Evolutionary conservation across 2,797 vertebrate species (phyloP), one percentile per base, ranked within the genome.

Genomic region (Mastacembelus armatus): DNA sequence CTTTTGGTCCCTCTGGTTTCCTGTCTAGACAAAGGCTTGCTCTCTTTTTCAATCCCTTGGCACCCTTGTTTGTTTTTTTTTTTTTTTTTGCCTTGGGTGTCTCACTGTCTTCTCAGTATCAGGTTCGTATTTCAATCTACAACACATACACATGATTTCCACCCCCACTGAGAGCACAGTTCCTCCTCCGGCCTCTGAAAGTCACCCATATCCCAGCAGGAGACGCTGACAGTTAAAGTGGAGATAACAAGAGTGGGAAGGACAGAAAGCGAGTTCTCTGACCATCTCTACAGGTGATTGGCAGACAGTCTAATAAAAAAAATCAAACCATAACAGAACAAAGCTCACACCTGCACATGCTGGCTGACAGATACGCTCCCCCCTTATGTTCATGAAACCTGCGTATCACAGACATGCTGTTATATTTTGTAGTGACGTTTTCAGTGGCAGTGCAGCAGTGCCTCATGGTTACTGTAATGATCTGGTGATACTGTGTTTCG

Each of bases 141-240:
- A 32, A 51, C 43, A 7, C 45, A 52, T 48, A 33, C 21, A 24
- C 30, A 64, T 4, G n/a, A 42, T 54, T 66, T 45, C 26, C 45
- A 42, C 77, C 49, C 67, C 42, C 22, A 10, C 63, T 36, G 74
- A 71, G 74, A 60, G 14, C 44, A 12, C 42, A 1, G 38, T 32
- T 64, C 58, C 51, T 66, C 48, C 63, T 24, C 18, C 65, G 81
- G 67, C 81, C 78, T 73, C 57, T 81, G 78, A 84, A 81, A 82
- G 70, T 75, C 70, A 66, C 61, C 64, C 47, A 11, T 62, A 26
- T 54, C 75, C 54, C 70, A 32, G 39, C 43, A 72, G 72, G 81
- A 71, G 62, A 32, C 1, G 1, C 42, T 68, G 69, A 73, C 67
- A 78, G 71, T 64, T 49, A 77, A 54, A 70, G 47, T 59, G 32